Base-by-base conservation (phyloP, 2,888 invertebrate species). In the Leucophenga montana region DNA sequence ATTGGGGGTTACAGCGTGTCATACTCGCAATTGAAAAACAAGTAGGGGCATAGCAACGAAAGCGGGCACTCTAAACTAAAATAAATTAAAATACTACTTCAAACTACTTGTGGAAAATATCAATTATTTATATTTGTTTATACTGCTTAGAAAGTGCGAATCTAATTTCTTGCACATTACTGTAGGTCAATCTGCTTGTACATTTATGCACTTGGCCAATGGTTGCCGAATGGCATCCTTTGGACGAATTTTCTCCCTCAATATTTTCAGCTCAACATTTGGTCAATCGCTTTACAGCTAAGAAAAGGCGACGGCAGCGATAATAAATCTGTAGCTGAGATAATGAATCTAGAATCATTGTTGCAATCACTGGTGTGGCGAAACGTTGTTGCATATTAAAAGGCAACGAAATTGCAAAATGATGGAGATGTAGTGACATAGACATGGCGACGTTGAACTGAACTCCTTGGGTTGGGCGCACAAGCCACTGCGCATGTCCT, bases 321-420 rank as follows among this genome's bases (percentile, higher is more conserved):
- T 74, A 62, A 82, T 84, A 84, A 84, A 84, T 82, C 81, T 81
- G 83, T 68, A 76, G 83, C 77, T 67, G 70, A 80, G 80, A 75
- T 86, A 87, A 86, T 86, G 86, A 87, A 86, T 87, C 86, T 86
- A 86, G 82, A 86, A 86, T 86, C 85, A 86, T 87, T 85, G 85
- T 84, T 71, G 83, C 86, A 86, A 86, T 86, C 84, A 86, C 83
- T 84, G 85, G 81, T 87, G 86, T 81, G 86, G 86, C 82, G 66
- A 77, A 66, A 70, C 70, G 46, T 62, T 48, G 68, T 33, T 71
- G 46, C 50, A 66, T 57, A 59, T 16, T 20, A 22, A 62, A 65
- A n/a, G 31, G 16, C 56, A 53, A 50, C 50, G 1, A n/a, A 50
- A n/a, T 50, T 6, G 50, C 50, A 16, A 11, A 39, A 39, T 1